These are phyloP conservation scores for Desmophyllum pertusum DNA, from an alignment of 92 coral and sea anemone species.

Conservation along the genomic window DNA sequence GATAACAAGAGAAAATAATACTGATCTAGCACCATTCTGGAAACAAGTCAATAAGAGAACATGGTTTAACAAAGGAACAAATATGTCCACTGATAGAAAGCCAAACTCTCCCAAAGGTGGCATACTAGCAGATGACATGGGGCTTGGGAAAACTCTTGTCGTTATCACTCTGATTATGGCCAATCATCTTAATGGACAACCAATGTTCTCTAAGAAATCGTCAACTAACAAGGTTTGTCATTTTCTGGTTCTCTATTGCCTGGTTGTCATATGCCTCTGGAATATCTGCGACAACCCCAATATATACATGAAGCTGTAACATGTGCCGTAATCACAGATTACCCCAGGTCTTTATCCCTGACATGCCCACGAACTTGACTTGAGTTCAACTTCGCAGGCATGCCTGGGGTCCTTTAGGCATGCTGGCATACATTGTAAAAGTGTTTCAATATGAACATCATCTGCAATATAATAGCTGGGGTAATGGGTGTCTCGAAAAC, in stretches of 20 bases:
- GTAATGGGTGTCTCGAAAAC: no score
- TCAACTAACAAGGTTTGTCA: constrained; percentile 25
- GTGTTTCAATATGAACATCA: no score
- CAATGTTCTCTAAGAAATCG: constrained; percentile 71
- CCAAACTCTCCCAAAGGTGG: constrained; percentile 81
- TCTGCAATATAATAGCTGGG: no score
- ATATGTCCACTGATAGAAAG: constrained; percentile 56
- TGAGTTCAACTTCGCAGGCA: no score
- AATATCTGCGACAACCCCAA: not conserved
- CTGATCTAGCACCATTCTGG: constrained; percentile 88
- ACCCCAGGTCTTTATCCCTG: no score
- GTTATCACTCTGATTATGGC: constrained; percentile 81
- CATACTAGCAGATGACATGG: constrained; percentile 94
- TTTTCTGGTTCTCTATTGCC: not conserved
- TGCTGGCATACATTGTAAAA: no score
- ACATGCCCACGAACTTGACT: no score
- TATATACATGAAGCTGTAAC: not conserved
- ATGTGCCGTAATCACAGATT: no score
- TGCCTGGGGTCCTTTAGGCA: no score
- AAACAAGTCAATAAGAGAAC: constrained; percentile 32
- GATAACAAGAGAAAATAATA: constrained; percentile 75
- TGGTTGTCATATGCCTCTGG: not conserved
- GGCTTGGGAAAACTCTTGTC: constrained; percentile 81
- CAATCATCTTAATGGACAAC: constrained; percentile 79
- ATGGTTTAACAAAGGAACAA: constrained; percentile 85